phyloP scores from a whole-genome alignment of 2,797 vertebrate genomes.

The Neomorphus geoffroyi region DNA sequence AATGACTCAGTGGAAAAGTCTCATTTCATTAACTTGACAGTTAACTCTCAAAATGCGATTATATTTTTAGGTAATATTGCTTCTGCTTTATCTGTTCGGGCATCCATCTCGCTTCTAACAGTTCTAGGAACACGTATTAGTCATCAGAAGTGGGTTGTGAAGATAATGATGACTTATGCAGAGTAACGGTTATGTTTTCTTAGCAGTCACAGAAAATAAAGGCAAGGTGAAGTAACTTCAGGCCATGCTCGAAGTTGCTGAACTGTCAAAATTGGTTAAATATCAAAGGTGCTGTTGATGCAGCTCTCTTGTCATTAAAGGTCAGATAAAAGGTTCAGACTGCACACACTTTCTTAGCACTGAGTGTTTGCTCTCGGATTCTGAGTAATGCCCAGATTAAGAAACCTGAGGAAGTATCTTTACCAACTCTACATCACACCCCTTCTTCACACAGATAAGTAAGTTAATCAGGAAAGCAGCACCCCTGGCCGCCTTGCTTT shows the following conservation, averaged over 20 bases:
- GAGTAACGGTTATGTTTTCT: neutral
- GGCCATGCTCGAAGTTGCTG: neutral
- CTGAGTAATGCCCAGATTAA: neutral
- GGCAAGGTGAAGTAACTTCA: neutral
- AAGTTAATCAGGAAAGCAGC: neutral
- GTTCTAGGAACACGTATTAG: neutral
- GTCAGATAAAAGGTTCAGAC: neutral
- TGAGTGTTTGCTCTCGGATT: neutral
- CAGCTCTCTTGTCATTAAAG: neutral
- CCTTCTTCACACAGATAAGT: neutral
- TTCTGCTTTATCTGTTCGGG: neutral
- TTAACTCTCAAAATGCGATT: neutral
- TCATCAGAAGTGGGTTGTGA: neutral
- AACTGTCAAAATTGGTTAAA: neutral
- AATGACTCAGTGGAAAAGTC: neutral
- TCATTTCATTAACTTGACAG: neutral
- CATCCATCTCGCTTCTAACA: neutral
- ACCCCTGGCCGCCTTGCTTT: neutral
- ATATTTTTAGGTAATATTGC: neutral
- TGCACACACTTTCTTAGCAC: neutral
- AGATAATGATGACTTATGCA: neutral
- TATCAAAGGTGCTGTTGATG: neutral
- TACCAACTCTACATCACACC: neutral
- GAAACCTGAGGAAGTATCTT: neutral
- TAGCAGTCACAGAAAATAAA: neutral